These are phyloP conservation scores for Spodoptera litura DNA, from an alignment of 1,140 invertebrate genomes.

Conservation along the genomic window DNA sequence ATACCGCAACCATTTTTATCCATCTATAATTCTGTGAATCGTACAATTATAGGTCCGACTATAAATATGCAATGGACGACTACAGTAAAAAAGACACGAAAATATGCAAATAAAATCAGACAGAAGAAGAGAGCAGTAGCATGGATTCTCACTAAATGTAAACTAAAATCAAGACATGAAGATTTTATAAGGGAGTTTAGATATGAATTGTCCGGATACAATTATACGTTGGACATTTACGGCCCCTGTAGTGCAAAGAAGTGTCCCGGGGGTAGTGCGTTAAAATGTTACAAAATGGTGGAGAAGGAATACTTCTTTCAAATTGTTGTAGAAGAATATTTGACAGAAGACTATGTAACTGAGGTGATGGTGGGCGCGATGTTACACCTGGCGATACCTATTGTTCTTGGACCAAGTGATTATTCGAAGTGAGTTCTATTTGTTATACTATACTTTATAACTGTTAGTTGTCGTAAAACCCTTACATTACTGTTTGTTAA, in stretches of 20 bases:
- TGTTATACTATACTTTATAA: neutral
- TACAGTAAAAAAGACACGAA: conserved; percentile 61
- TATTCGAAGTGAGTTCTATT: conserved; percentile 67
- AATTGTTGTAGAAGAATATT: conserved; percentile 69
- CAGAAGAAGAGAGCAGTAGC: conserved; percentile 71
- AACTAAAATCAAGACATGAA: conserved; percentile 63
- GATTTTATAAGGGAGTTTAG: conserved; percentile 68
- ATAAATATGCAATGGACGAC: conserved; percentile 62
- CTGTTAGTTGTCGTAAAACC: no score
- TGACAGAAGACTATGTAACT: conserved; percentile 88
- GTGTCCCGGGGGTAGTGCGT: conserved; percentile 59
- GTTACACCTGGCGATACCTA: conserved; percentile 80
- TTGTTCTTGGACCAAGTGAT: conserved; percentile 82
- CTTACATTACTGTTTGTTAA: no score
- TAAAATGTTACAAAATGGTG: conserved; percentile 67
- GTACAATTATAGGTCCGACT: conserved; percentile 67
- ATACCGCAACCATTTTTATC: conserved; percentile 72
- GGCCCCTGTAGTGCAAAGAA: conserved; percentile 68
- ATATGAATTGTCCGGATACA: conserved; percentile 68
- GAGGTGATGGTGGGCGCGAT: conserved; percentile 87
- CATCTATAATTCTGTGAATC: conserved; percentile 60
- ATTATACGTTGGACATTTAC: conserved; percentile 69
- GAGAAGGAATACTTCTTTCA: conserved; percentile 75
- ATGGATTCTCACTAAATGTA: conserved; percentile 71
- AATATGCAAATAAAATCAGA: conserved; percentile 54